Evolutionary conservation across 2,113 vertebrate species (phyloP), one percentile per base, ranked within the genome.

Genomic region (Bubo blakistoni): DNA sequence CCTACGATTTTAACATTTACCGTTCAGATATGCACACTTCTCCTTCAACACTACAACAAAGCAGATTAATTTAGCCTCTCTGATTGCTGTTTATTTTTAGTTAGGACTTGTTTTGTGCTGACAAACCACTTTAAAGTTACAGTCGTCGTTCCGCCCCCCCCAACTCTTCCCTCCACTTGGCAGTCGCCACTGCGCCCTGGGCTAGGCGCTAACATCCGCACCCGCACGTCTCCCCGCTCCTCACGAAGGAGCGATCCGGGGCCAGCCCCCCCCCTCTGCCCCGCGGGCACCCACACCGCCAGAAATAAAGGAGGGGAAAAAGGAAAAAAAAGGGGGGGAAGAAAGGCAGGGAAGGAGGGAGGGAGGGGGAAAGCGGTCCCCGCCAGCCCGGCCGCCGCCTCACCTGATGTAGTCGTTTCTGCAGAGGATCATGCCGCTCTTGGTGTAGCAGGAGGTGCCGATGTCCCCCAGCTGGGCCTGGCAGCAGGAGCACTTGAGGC

Each of bases 341-440:
- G 40, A 42, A 42, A 29, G n/a, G n/a, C 49, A 22, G 32, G 8
- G 22, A 34, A 24, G 22, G 54, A n/a, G 26, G 17, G 34, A 34
- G 29, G 22, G 54, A n/a, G 26, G 17, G 40, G 17, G 9, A 34
- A 19, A 29, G 38, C 6, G 3, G 32, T 26, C 17, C 92, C 96
- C 80, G 83, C 86, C 95, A 82, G 86, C 84, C 82, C 26, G 11
- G 80, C 76, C 59, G 59, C 72, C 34, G 89, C 92, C 90, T 98
- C 97, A 99, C 99, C 99, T 99, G 98, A 99, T 99, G 97, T 99
- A 99, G 98, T 99, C 99, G 92, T 99, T 99, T 98, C 99, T 99
- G 97, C 99, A 99, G 91, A 99, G 99, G 97, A 99, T 99, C 99
- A 99, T 99, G 97, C 99, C 99, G 90, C 99, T 99, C 98, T 99